A percentile compares a stretch with the other conserved stretches of the same genome.
Conservation (phyloP, 23 tunicate genomes). For the Botrylloides violaceus region DNA sequence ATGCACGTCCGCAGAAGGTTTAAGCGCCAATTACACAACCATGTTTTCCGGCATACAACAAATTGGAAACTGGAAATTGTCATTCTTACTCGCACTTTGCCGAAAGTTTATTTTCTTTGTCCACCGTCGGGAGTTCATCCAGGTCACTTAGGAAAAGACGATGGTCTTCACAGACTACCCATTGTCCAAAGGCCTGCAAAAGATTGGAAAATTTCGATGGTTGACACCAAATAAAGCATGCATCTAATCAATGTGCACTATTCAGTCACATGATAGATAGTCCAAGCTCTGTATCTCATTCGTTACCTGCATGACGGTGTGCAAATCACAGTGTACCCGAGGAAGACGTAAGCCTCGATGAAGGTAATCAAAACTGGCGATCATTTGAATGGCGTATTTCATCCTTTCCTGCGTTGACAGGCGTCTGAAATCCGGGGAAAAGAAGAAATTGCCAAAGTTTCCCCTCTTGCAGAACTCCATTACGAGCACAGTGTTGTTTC, state of each 20-base stretch:
- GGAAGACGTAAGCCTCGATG: slow-evolving; percentile 18
- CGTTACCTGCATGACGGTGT: slow-evolving; percentile 16
- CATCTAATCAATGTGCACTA: too few relatives aligned
- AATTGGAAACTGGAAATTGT: background rate
- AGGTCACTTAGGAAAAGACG: slow-evolving; percentile 16
- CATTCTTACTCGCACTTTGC: slow-evolving; percentile 23
- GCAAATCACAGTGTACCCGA: slow-evolving; percentile 26
- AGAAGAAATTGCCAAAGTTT: slow-evolving; percentile 6
- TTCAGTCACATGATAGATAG: too few relatives aligned
- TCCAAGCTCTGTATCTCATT: too few relatives aligned
- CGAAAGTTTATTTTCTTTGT: background rate
- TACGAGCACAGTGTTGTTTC: slow-evolving; percentile 12
- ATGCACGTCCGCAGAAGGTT: background rate
- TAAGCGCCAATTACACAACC: background rate
- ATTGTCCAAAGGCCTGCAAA: slow-evolving; percentile 23
- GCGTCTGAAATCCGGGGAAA: background rate
- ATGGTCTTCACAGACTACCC: slow-evolving; percentile 11
- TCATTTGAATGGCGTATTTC: slow-evolving; percentile 8
- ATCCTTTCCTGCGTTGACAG: slow-evolving; percentile 1
- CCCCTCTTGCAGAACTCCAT: slow-evolving; percentile 14
- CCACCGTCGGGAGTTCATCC: slow-evolving; percentile 15
- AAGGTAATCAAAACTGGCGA: slow-evolving; percentile 16
- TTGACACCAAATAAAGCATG: too few relatives aligned
- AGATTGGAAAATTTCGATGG: too few relatives aligned
- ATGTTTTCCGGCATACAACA: background rate